Evolutionary conservation across 2,888 invertebrate species (phyloP).

Genomic region (Lottia scabra): DNA sequence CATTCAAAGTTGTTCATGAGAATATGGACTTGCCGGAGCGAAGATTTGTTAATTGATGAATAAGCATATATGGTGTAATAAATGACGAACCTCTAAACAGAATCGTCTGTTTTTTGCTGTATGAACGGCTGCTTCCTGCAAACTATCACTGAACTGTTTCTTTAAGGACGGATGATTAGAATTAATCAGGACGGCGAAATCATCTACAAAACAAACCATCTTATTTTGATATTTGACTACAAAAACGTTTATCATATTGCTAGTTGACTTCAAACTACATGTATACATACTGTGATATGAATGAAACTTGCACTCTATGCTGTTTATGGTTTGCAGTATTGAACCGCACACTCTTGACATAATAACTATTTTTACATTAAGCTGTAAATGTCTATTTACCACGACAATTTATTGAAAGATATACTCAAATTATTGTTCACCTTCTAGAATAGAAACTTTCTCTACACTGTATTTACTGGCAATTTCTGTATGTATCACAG

Average conservation of each 20-base stretch:
- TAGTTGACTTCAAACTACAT: no score
- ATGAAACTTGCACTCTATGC: no score
- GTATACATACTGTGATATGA: no score
- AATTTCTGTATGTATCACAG: slow-evolving; percentile 43
- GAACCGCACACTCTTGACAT: no score
- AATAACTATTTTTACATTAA: no score
- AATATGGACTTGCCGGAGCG: no score
- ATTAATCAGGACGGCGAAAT: slow-evolving; percentile 33
- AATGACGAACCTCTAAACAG: slow-evolving; percentile 32
- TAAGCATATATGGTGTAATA: no score
- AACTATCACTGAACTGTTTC: slow-evolving; percentile 25
- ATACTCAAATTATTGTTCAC: slow-evolving; percentile 14
- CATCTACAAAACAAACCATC: slow-evolving; percentile 22
- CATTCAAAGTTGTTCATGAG: no score
- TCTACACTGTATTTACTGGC: slow-evolving; percentile 42
- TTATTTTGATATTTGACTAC: no score
- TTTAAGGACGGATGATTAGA: slow-evolving; percentile 30
- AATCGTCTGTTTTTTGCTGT: slow-evolving; percentile 26
- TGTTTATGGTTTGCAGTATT: no score
- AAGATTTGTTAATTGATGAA: no score
- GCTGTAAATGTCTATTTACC: neutral
- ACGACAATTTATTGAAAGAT: neutral
- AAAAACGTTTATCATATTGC: no score
- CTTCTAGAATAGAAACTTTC: slow-evolving; percentile 43
- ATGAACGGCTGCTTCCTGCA: slow-evolving; percentile 26